Evolutionary conservation across 2,113 vertebrate species (phyloP).

Genomic region (Alligator mississippiensis): DNA sequence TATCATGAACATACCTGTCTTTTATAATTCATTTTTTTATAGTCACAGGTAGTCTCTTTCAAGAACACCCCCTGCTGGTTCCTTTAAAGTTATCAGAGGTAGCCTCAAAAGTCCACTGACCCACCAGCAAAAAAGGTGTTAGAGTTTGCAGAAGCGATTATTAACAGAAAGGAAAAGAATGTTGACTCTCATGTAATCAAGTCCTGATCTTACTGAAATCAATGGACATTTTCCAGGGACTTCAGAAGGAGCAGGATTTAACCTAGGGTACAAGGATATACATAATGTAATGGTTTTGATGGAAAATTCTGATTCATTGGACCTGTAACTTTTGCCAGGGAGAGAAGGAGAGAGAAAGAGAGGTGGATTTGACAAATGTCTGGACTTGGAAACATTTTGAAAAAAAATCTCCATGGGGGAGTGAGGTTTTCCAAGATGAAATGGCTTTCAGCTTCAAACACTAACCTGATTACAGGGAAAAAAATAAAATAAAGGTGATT

Average conservation of each 20-base stretch:
- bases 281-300: neutral
- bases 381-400: neutral
- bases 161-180: neutral
- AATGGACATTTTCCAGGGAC: neutral
- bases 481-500: neutral
- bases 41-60: neutral
- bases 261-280: too few relatives aligned
- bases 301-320: neutral
- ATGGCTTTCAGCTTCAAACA: too few relatives aligned
- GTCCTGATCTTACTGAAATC: neutral
- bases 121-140: neutral
- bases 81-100: neutral
- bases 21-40: neutral
- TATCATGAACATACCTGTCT: neutral
- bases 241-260: neutral
- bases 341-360: neutral
- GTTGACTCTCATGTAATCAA: neutral
- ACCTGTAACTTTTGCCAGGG: neutral
- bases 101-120: neutral
- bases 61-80: neutral
- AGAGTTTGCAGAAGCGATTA: neutral
- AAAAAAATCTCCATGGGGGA: too few relatives aligned
- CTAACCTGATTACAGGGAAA: conserved; percentile 14
- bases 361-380: neutral
- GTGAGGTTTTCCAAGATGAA: too few relatives aligned